These are phyloP conservation scores for Cyprinodon brontotheroides DNA, from an alignment of 2,113 vertebrate species.

Conservation along the genomic window DNA sequence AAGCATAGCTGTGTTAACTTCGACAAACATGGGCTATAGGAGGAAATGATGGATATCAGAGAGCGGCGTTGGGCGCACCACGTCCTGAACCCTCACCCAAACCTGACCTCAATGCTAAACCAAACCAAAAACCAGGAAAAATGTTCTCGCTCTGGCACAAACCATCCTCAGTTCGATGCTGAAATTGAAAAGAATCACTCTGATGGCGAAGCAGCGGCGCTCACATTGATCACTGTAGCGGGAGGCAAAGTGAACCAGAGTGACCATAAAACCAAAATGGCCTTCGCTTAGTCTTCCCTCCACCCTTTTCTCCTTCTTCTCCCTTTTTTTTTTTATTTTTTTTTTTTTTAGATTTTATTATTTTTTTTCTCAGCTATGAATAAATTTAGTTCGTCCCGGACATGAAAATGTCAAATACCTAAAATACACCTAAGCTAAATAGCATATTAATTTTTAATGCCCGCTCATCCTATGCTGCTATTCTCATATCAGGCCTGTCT, in stretches of 20 bases:
- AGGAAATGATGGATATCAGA: too few relatives aligned
- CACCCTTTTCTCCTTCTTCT: conserved; percentile 25
- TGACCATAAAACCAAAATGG: conserved; percentile 72
- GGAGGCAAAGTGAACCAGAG: conserved; percentile 57
- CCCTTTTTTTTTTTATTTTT: conserved; percentile 56
- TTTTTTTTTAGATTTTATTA: conserved; percentile 33
- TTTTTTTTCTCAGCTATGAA: conserved; percentile 80
- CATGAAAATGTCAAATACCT: conserved; percentile 90
- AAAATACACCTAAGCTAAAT: conserved; percentile 90
- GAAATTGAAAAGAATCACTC: too few relatives aligned
- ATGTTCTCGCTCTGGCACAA: too few relatives aligned
- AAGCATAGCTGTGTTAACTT: too few relatives aligned
- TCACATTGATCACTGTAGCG: conserved; percentile 16
- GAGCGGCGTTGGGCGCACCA: too few relatives aligned
- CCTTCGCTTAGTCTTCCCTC: conserved; percentile 66
- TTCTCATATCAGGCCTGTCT: conserved; percentile 88
- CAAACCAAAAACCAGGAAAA: too few relatives aligned
- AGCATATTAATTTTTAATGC: conserved; percentile 89
- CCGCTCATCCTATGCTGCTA: conserved; percentile 87
- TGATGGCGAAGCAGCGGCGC: neutral
- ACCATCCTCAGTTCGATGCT: too few relatives aligned
- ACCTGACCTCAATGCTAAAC: too few relatives aligned
- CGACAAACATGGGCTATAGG: too few relatives aligned
- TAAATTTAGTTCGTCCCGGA: conserved; percentile 86
- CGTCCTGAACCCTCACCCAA: too few relatives aligned